Evolutionary conservation across 2,113 vertebrate species (phyloP).

Genomic region (Romanogobio albipinnatus): DNA sequence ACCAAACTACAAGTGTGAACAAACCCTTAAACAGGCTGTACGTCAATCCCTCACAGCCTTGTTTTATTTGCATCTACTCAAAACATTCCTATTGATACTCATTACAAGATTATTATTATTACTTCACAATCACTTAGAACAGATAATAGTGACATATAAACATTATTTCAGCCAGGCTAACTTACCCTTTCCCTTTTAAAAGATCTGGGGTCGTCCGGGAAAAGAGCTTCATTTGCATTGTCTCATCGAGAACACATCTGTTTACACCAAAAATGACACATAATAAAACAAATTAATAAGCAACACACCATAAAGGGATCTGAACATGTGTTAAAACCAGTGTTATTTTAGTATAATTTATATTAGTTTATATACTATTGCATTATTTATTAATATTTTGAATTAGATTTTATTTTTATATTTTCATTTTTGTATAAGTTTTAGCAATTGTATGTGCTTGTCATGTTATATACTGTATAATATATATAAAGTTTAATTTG

Average conservation of each 20-base stretch:
- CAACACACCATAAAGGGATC: background rate
- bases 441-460: no score
- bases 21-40: no score
- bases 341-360: no score
- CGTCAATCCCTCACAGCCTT: background rate
- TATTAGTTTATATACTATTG: no score
- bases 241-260: constrained; percentile 85
- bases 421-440: no score
- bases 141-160: background rate
- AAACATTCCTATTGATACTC: background rate
- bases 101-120: background rate
- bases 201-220: constrained; percentile 88
- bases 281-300: background rate
- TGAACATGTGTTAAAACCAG: background rate
- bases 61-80: background rate
- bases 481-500: no score
- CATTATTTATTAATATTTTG: no score
- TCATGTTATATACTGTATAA: no score
- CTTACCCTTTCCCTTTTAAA: constrained; percentile 97
- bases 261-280: constrained; percentile 68
- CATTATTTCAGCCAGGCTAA: constrained; percentile 61
- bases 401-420: no score
- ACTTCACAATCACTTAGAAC: background rate
- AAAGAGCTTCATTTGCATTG: constrained; percentile 86
- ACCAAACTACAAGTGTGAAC: no score